These are phyloP conservation scores for Acropora yongei DNA, from an alignment of 64 coral and sea anemone genomes.

Conservation along the genomic window DNA sequence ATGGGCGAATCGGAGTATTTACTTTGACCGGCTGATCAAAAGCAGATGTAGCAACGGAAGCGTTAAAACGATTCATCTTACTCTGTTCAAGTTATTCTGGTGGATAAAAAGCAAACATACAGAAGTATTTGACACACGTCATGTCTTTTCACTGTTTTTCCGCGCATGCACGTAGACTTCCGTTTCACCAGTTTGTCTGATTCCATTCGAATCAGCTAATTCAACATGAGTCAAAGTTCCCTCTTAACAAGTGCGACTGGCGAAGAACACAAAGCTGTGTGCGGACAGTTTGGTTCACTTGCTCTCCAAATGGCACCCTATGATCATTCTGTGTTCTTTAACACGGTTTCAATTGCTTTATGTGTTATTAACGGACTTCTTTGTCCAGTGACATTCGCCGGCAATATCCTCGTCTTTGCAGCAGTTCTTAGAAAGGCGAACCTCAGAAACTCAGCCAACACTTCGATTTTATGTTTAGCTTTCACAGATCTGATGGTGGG, in stretches of 20 bases:
- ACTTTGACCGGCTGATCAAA: neutral
- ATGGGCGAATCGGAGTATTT: neutral
- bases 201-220: no score
- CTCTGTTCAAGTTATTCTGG: no score
- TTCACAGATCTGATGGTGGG: constrained; percentile 44
- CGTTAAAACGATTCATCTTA: neutral
- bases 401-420: constrained; percentile 31
- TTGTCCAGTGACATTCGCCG: constrained; percentile 27
- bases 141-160: no score
- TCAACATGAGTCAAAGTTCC: neutral
- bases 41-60: neutral
- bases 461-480: constrained; percentile 45
- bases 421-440: constrained; percentile 30
- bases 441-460: constrained; percentile 11
- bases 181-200: neutral
- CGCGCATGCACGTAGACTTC: no score
- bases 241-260: neutral
- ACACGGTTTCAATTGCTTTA: neutral
- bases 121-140: no score
- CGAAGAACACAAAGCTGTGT: neutral
- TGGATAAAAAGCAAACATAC: no score
- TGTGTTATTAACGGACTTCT: constrained; percentile 44
- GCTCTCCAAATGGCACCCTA: constrained; percentile 31
- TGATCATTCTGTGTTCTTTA: neutral
- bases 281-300: neutral